Evolutionary conservation across 2,113 vertebrate species (phyloP).

Genomic region (Hydropotes inermis): DNA sequence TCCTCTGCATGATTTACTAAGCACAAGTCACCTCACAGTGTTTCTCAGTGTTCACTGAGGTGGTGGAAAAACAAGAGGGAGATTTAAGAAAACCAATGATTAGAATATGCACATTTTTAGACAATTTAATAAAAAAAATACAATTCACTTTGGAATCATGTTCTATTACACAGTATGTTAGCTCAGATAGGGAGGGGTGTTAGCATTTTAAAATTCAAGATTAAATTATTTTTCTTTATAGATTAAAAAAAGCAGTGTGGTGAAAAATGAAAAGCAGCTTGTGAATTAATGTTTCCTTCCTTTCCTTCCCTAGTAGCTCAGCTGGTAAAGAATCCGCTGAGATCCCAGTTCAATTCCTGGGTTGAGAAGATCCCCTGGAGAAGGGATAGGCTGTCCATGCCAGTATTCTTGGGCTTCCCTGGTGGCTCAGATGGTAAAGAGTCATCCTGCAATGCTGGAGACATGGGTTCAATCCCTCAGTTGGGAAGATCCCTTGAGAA

Average conservation of each 20-base stretch:
- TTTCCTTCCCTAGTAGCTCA: not conserved
- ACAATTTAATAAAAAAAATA: not conserved
- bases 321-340: not conserved
- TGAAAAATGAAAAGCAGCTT: not conserved
- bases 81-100: conserved; percentile 16
- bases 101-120: conserved; percentile 1
- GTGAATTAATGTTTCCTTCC: not conserved
- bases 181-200: not conserved
- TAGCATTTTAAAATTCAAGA: conserved; percentile 15
- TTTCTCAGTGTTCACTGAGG: conserved; percentile 28
- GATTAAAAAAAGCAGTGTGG: not conserved
- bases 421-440: not conserved
- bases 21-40: conserved; percentile 25
- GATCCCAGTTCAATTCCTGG: not conserved
- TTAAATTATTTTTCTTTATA: not conserved
- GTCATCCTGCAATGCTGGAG: not conserved
- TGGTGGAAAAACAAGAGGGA: not conserved
- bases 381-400: not conserved
- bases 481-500: not conserved
- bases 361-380: not conserved
- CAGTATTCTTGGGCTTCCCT: not conserved
- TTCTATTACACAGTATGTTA: not conserved
- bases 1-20: not conserved
- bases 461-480: not conserved
- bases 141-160: conserved; percentile 28